A percentile compares a stretch with the other conserved stretches of the same genome.
Evolutionary conservation across 2,113 vertebrate species (phyloP).

Genomic region (Rhinopomastus cyanomelas): DNA sequence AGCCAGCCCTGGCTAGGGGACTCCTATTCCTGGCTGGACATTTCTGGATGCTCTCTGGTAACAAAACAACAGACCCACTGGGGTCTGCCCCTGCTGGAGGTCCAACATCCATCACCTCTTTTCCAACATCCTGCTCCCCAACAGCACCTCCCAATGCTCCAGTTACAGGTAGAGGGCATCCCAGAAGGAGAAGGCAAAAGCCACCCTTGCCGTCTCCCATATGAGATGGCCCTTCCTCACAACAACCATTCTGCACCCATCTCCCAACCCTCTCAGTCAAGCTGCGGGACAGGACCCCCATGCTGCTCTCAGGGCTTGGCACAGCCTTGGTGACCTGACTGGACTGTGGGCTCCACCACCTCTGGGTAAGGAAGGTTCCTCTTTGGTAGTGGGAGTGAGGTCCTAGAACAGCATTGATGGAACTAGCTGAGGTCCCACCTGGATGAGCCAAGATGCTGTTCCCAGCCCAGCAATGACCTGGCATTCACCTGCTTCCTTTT

Average conservation of each 20-base stretch:
- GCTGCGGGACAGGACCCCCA: accelerated
- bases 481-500: not conserved
- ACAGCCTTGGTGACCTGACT: not conserved
- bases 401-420: not conserved
- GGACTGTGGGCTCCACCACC: not conserved
- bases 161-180: not conserved
- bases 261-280: not conserved
- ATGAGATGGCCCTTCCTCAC: not conserved
- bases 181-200: too few species aligned
- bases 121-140: not conserved
- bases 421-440: not conserved
- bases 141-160: not conserved
- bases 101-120: not conserved
- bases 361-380: not conserved
- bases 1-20: not conserved
- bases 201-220: not conserved
- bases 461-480: not conserved
- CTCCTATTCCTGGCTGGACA: not conserved
- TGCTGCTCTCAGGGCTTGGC: not conserved
- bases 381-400: not conserved
- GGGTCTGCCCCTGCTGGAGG: not conserved
- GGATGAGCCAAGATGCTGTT: not conserved
- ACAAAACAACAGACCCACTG: not conserved
- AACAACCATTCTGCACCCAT: not conserved
- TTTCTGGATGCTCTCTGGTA: not conserved